These are phyloP conservation scores for Galaxias olidus DNA, from an alignment of 2,797 vertebrate genomes.

Conservation along the genomic window DNA sequence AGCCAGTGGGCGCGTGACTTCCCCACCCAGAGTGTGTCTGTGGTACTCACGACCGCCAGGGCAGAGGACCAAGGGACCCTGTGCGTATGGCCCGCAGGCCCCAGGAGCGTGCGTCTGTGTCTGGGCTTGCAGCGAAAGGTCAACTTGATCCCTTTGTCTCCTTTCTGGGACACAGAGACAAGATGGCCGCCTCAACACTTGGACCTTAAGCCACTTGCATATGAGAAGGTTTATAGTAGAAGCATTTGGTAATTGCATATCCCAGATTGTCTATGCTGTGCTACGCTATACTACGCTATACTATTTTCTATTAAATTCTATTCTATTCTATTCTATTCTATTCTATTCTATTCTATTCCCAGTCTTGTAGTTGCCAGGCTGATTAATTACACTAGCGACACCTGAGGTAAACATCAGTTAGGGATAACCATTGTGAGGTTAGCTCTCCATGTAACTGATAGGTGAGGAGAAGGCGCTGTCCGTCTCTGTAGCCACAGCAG, in stretches of 20 bases:
- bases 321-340: no score
- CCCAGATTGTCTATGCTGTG: neutral
- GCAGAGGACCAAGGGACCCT: conserved; percentile 29
- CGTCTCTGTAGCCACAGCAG: neutral
- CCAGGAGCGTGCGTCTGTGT: conserved; percentile 15
- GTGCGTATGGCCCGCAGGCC: conserved; percentile 28
- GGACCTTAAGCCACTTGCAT: no score
- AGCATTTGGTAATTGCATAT: neutral
- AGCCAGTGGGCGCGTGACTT: conserved; percentile 7
- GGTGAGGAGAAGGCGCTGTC: neutral
- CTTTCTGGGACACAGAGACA: conserved; percentile 69
- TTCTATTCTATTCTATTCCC: no score
- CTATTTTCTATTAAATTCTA: no score
- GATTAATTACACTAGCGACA: no score
- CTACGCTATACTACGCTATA: no score
- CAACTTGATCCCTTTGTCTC: conserved; percentile 56
- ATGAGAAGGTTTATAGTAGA: no score
- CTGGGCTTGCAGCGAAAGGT: neutral
- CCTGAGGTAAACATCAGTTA: no score
- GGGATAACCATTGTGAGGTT: no score
- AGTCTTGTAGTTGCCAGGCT: no score
- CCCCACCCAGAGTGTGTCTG: neutral
- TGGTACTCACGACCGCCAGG: conserved; percentile 45
- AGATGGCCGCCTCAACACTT: conserved; percentile 28
- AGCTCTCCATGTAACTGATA: neutral